Evolutionary conservation across 2,797 vertebrate species (phyloP).

Genomic region (Choloepus didactylus): DNA sequence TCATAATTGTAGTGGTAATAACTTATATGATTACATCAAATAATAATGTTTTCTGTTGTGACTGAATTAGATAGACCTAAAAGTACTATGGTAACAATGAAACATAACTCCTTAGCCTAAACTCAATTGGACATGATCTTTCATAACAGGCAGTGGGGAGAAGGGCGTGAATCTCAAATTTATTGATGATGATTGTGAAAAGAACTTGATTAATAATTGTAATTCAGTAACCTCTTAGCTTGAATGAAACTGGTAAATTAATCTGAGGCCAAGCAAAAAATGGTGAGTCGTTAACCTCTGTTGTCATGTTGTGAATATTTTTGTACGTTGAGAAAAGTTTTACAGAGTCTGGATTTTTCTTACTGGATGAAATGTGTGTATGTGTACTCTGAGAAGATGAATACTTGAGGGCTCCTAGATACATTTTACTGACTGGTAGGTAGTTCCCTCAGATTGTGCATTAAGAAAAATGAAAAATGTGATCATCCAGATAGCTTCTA

Average conservation of each 20-base stretch:
- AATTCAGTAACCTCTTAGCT: not conserved
- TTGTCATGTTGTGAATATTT: conserved; percentile 42
- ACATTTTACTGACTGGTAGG: conserved; percentile 51
- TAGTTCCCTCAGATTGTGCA: conserved; percentile 48
- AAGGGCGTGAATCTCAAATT: conserved; percentile 12
- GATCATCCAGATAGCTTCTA: conserved; percentile 13
- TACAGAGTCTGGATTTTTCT: conserved; percentile 50
- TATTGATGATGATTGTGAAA: conserved; percentile 42
- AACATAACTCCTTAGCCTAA: conserved; percentile 61
- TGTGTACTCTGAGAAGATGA: conserved; percentile 31
- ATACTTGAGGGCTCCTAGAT: not conserved
- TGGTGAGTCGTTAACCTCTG: conserved; percentile 70
- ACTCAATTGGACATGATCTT: conserved; percentile 45
- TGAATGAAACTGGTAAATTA: conserved; percentile 66
- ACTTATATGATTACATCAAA: conserved; percentile 15
- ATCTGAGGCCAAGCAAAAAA: conserved; percentile 69
- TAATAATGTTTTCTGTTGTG: not conserved
- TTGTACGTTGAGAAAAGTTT: conserved; percentile 3
- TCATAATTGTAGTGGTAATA: conserved; percentile 73
- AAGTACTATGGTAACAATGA: conserved; percentile 65
- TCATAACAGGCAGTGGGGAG: not conserved
- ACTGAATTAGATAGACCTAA: conserved; percentile 58
- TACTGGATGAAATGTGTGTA: conserved; percentile 36
- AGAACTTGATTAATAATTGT: conserved; percentile 35
- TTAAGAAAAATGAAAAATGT: conserved; percentile 59